phyloP scores from a whole-genome alignment of 2,113 vertebrate species.

The Myiozetetes cayanensis region DNA sequence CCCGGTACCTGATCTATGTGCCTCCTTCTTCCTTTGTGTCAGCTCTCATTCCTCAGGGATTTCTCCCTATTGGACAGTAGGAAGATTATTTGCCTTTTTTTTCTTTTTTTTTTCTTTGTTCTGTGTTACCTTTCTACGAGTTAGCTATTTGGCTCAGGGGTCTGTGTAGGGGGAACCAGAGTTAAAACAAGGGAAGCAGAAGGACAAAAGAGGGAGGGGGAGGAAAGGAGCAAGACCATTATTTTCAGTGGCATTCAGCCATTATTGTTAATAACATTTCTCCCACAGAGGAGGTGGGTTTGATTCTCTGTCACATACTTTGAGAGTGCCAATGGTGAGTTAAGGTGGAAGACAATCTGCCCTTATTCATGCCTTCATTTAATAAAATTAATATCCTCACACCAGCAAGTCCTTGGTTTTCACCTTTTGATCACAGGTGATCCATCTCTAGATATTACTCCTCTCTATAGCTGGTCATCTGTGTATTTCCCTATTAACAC shows the following conservation, averaged over 20 bases:
- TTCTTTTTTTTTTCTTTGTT: neutral
- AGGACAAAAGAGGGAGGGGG: slow-evolving; percentile 3
- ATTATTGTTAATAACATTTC: neutral
- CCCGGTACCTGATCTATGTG: accelerated
- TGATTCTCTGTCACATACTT: neutral
- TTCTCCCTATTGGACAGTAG: neutral
- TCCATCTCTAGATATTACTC: neutral
- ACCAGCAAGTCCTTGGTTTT: neutral
- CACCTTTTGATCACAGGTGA: neutral
- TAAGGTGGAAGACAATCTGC: neutral
- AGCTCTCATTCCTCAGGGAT: neutral
- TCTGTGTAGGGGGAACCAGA: neutral
- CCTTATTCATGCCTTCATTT: neutral
- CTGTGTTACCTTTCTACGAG: neutral
- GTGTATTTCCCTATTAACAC: neutral
- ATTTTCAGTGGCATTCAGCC: neutral
- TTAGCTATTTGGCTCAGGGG: neutral
- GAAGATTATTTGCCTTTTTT: neutral
- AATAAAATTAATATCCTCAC: neutral
- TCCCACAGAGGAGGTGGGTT: neutral
- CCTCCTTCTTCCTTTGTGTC: neutral
- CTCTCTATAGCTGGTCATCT: neutral
- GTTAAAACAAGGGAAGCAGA: neutral
- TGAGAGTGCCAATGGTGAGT: neutral
- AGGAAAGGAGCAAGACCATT: neutral